Base-by-base conservation (phyloP, 2,113 vertebrate genomes). In the Semicossyphus pulcher region DNA sequence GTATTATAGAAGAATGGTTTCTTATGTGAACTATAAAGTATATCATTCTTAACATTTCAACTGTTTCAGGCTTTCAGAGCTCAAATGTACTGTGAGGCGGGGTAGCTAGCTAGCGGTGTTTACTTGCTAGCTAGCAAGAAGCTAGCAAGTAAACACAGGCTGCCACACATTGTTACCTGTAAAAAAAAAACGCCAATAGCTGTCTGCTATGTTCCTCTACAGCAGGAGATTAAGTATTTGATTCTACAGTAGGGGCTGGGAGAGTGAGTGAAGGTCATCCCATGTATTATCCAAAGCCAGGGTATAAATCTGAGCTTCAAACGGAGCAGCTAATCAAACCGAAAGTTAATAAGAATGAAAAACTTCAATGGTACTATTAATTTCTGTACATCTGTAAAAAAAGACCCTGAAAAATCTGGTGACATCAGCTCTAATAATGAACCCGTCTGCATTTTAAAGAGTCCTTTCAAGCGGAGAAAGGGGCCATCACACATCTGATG, bases 401-500 rank as follows among this genome's bases (percentile, higher is more conserved):
- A 44, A 67, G 75, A 18, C 41, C 25, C 44, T n/a, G n/a, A 44
- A 42, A 60, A 74, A 57, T 37, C 41, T 20, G 15, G 5, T 4
- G 31, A 42, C 2, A 42, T 53, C 0, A 15, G 34, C 60, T 72
- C 10, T 34, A 29, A 80, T 52, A 76, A 61, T 58, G 56, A 73
- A 56, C 2, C 12, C 23, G 11, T 41, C 45, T 63, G 66, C 32
- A 73, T 74, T n/a, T 72, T 53, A 48, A 68, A 77, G 29, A 74
- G 58, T 65, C 29, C 51, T 71, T 83, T 69, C 18, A 25, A 53
- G 44, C 5, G 2, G 29, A 48, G 10, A 79, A 48, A 64, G 21
- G 18, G 47, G 42, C 21, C 48, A 47, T 78, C 72, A 65, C 60
- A 79, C 36, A 61, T 72, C 41, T 62, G 56, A 67, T 64, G 41